phyloP scores from a whole-genome alignment of 2,113 vertebrate genomes.

The Eulemur macaco region DNA sequence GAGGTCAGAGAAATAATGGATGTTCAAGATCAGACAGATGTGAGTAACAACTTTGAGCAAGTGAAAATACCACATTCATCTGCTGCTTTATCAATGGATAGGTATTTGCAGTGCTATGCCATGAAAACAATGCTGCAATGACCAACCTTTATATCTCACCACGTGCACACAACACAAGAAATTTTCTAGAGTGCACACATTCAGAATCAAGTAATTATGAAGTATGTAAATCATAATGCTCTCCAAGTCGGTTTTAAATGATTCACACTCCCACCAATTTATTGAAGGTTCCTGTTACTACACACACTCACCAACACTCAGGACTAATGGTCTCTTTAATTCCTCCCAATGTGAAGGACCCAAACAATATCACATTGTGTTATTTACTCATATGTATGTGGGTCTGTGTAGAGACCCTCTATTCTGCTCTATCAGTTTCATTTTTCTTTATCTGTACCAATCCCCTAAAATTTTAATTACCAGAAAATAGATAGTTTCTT shows the following conservation, averaged over 20 bases:
- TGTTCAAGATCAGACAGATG: neutral
- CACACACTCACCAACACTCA: too few species aligned
- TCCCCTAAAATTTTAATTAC: neutral
- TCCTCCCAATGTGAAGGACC: neutral
- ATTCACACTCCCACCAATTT: neutral
- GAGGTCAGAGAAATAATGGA: neutral
- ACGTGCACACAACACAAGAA: neutral
- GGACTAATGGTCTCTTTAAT: neutral
- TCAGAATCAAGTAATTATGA: neutral
- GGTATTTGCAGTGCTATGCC: neutral
- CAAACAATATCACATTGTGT: neutral
- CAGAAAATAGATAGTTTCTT: neutral
- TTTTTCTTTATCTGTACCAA: neutral
- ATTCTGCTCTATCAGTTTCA: neutral
- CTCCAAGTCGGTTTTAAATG: neutral
- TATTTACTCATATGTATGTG: neutral
- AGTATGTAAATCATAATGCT: fast-evolving
- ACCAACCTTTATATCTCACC: too few species aligned
- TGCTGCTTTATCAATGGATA: neutral
- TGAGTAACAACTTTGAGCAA: neutral
- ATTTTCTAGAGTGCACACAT: neutral
- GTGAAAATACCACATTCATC: neutral
- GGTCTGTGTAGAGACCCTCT: neutral
- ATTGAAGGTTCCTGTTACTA: neutral
- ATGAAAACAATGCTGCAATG: neutral